Conservation (phyloP, 2,888 invertebrate species). For the Dryocosmus kuriphilus region DNA sequence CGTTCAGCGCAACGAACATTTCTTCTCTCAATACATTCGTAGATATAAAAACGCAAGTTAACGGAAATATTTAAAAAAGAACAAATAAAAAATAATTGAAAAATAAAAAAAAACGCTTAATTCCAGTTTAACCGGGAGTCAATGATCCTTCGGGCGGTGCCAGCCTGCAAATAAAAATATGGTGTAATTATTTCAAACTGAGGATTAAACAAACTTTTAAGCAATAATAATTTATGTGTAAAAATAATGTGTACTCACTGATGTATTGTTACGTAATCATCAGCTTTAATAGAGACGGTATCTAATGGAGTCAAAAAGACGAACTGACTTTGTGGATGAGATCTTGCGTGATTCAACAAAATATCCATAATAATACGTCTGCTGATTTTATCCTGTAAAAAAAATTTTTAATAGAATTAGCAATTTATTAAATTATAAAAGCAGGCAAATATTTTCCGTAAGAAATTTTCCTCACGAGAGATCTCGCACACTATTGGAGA, state of each 20-base stretch:
- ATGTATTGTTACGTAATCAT: conserved; percentile 81
- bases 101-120: background rate
- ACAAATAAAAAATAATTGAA: conserved; percentile 37
- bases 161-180: conserved; percentile 61
- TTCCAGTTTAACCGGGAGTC: no score
- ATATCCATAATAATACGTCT: conserved; percentile 88
- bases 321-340: conserved; percentile 86
- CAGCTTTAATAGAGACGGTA: conserved; percentile 80
- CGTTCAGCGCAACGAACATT: background rate
- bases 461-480: no score
- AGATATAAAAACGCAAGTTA: conserved; percentile 30
- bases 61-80: conserved; percentile 44
- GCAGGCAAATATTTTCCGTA: no score
- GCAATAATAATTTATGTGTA: background rate
- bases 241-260: conserved; percentile 75
- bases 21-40: conserved; percentile 27
- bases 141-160: conserved; percentile 67
- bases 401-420: background rate
- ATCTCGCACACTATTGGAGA: no score
- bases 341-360: conserved; percentile 86
- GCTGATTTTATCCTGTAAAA: conserved; percentile 88
- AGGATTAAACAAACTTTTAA: background rate
- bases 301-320: conserved; percentile 95
- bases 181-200: background rate
- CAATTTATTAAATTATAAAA: background rate